Percentiles rank a stretch among this genome's conserved stretches.
Conservation (phyloP, 2,888 invertebrate genomes). For the Polyommatus iphigenia region DNA sequence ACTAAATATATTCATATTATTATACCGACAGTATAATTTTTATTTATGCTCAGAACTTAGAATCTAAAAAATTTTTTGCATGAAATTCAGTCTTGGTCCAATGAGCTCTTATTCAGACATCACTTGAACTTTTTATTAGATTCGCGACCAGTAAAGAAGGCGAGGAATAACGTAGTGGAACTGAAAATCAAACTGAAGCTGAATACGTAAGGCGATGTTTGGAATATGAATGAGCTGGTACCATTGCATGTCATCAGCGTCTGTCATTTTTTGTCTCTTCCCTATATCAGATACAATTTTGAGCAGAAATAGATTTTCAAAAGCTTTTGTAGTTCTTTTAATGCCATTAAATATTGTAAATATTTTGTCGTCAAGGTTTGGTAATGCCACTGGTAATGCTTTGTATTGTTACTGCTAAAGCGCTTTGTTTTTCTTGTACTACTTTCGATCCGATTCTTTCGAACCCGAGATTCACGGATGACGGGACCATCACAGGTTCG, state of each 20-base stretch:
- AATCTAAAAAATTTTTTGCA: neutral
- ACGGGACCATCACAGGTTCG: no score
- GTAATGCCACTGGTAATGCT: no score
- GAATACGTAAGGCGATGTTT: neutral
- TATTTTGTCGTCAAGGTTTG: no score
- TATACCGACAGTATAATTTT: neutral
- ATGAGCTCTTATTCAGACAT: neutral
- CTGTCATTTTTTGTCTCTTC: neutral
- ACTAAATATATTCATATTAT: no score
- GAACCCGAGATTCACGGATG: no score
- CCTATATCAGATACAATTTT: no score
- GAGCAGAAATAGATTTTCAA: no score
- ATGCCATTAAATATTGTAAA: no score
- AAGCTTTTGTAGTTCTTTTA: no score
- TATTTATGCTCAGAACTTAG: neutral
- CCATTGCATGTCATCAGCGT: neutral
- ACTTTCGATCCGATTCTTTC: no score
- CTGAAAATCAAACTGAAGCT: neutral
- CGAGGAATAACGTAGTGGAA: neutral
- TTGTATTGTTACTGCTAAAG: no score
- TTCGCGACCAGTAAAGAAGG: neutral
- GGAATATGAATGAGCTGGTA: neutral
- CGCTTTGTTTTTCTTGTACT: no score
- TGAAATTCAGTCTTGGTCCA: neutral
- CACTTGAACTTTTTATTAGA: conserved; percentile 12